Percentiles rank a stretch among this genome's conserved stretches.
phyloP scores from a whole-genome alignment of 2,797 vertebrate species.

The Phalloptychus januarius region DNA sequence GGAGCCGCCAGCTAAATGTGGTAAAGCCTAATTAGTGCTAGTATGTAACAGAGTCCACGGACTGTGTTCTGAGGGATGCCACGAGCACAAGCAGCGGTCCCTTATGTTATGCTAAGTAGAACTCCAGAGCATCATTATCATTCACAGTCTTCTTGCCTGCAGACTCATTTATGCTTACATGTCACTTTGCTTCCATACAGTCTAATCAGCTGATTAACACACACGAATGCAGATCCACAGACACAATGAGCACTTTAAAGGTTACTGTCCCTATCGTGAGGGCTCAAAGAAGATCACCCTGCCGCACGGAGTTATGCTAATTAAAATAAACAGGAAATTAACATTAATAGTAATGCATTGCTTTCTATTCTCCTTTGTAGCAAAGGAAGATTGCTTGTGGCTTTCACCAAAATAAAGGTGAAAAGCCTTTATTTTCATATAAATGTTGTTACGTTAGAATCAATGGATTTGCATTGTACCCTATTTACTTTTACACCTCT shows the following conservation, averaged over 20 bases:
- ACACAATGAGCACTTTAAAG: constrained; percentile 58
- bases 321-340: constrained; percentile 60
- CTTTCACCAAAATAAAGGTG: constrained; percentile 36
- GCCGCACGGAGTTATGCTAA: constrained; percentile 25
- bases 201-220: constrained; percentile 77
- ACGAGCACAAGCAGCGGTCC: constrained; percentile 68
- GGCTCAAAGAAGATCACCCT: constrained; percentile 44
- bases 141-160: constrained; percentile 75
- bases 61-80: constrained; percentile 71
- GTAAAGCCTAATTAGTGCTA: constrained; percentile 78
- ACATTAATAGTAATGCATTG: constrained; percentile 52
- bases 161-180: constrained; percentile 81
- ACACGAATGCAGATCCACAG: constrained; percentile 30
- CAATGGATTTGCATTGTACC: background rate
- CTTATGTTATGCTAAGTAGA: constrained; percentile 82
- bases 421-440: too few species aligned
- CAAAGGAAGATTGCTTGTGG: constrained; percentile 33
- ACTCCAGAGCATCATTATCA: constrained; percentile 80
- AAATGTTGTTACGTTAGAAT: background rate
- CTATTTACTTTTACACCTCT: background rate
- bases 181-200: constrained; percentile 74
- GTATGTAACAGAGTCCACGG: constrained; percentile 77
- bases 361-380: constrained; percentile 27
- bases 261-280: constrained; percentile 59
- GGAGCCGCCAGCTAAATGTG: constrained; percentile 72